Evolutionary conservation across 2,888 invertebrate genomes (phyloP).

Genomic region (Dione juno): DNA sequence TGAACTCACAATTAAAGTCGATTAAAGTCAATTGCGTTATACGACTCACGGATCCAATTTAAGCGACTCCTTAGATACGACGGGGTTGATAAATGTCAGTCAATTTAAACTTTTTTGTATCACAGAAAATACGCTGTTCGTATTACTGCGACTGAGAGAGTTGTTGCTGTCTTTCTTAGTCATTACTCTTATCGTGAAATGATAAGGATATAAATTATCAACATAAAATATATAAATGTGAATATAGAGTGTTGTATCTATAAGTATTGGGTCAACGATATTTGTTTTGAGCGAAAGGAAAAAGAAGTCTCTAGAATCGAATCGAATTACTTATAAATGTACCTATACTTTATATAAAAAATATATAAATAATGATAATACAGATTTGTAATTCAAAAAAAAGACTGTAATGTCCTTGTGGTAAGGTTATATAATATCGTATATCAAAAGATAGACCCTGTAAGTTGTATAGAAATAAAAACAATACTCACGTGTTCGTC

Average conservation of each 20-base stretch:
- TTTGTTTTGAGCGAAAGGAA: not conserved
- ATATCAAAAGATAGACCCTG: too few relatives aligned
- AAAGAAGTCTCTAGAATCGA: too few relatives aligned
- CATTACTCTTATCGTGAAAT: not conserved
- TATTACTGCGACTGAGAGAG: not conserved
- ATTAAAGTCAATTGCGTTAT: slow-evolving; percentile 68
- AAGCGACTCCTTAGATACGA: slow-evolving; percentile 25
- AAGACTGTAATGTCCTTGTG: too few relatives aligned
- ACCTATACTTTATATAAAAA: too few relatives aligned
- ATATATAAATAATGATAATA: too few relatives aligned
- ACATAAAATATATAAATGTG: not conserved
- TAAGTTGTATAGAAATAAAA: not conserved
- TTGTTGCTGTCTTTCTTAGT: not conserved
- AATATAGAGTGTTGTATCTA: not conserved
- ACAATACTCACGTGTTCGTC: slow-evolving; percentile 97
- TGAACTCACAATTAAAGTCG: too few relatives aligned
- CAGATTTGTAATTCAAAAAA: too few relatives aligned
- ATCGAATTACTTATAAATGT: too few relatives aligned
- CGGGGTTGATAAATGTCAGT: slow-evolving; percentile 41
- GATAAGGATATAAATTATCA: slow-evolving; percentile 6
- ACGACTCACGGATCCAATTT: slow-evolving; percentile 47
- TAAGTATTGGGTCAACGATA: not conserved
- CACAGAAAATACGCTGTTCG: not conserved
- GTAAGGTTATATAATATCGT: too few relatives aligned
- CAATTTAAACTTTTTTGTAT: not conserved